Percentiles rank a stretch among this genome's conserved stretches.
phyloP scores from a whole-genome alignment of 2,888 invertebrate species.

The Ectemnius lituratus region DNA sequence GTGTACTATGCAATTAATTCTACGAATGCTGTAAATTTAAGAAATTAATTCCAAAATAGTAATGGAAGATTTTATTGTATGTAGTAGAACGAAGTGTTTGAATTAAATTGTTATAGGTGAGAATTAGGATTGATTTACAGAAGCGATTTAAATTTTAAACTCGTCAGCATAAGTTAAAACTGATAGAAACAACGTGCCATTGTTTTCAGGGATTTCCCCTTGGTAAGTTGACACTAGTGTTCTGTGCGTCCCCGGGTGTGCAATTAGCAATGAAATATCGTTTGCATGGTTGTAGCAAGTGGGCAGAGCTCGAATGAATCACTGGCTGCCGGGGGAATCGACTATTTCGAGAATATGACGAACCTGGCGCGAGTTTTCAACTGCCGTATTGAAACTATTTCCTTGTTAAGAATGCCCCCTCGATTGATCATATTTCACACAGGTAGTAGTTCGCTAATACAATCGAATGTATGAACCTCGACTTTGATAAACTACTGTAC shows the following conservation, averaged over 20 bases:
- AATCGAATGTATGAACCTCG: too few species aligned
- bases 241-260: constrained; percentile 19
- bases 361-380: constrained; percentile 19
- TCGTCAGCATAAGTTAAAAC: too few species aligned
- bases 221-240: constrained; percentile 20
- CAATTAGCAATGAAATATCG: constrained; percentile 17
- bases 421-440: background rate
- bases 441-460: too few species aligned
- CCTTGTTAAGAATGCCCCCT: constrained; percentile 19
- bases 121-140: too few species aligned
- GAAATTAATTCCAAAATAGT: too few species aligned
- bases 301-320: constrained; percentile 49
- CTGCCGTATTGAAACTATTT: constrained; percentile 2
- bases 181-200: background rate
- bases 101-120: too few species aligned
- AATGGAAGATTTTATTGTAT: too few species aligned
- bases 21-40: too few species aligned
- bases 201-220: constrained; percentile 14
- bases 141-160: too few species aligned
- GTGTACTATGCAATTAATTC: too few species aligned
- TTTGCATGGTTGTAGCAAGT: constrained; percentile 31
- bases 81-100: too few species aligned
- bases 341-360: constrained; percentile 47
- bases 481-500: too few species aligned
- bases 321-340: constrained; percentile 27